Base-by-base conservation (phyloP, 2,888 invertebrate species). In the Agrilus cyanescens region DNA sequence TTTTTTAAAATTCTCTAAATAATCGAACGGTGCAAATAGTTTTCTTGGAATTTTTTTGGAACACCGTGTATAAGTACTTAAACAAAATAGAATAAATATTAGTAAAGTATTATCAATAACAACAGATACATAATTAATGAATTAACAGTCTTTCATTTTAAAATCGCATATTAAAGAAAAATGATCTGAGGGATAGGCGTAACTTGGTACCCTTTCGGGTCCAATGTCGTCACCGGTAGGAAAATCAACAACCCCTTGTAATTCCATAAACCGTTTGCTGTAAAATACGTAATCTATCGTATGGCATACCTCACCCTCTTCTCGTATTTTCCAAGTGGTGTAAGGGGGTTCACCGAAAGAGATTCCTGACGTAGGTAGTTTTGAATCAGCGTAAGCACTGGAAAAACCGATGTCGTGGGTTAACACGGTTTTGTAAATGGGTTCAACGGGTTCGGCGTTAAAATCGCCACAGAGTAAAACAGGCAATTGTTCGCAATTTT, bases 251-350 rank as follows among this genome's bases (percentile, higher is more conserved):
- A 77, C 62, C 3, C 70, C 66, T 12, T 69, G 67, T 1, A 82
- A 74, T 51, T 71, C 70, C 32, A 83, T 65, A 30, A 68, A 65
- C 44, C 73, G 66, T 46, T 70, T 70, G 4, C 74, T 72, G 59
- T 78, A 79, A 63, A 82, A 82, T 6, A 82, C 71, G 61, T 85
- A 85, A 61, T 85, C 85, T 43, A 85, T 79, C 4, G 83, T 83
- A 55, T 81, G 80, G 49, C 81, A 80, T 33, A 74, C 71, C 62
- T 84, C 83, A 5, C 78, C 78, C 51, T 80, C 78, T 44, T 78
- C 80, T 1, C 85, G 69, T 25, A 77, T 72, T 59, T 85, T 85
- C 83, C 84, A 85, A 1, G 84, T 84, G 0, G 85, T 85, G 58
- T 80, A 85, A 0, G 73, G 68, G 1, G 82, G 82, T 55, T 85